Evolutionary conservation across 2,797 vertebrate genomes (phyloP).

Genomic region (Chelon labrosus): DNA sequence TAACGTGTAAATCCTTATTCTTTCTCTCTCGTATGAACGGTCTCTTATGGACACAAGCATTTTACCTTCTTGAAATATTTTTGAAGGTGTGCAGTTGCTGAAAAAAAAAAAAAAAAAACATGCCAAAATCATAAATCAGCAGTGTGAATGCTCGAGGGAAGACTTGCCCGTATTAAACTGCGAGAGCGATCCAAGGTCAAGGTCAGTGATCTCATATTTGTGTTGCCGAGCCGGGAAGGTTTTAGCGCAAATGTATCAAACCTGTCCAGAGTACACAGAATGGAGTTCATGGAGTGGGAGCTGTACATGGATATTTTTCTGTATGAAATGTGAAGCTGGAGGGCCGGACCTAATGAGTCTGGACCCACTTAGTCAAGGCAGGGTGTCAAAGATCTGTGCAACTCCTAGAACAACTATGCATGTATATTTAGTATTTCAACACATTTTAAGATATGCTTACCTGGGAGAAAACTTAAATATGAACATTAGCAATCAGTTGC

Average conservation of each 20-base stretch:
- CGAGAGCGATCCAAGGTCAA: constrained; percentile 47
- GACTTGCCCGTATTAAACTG: constrained; percentile 49
- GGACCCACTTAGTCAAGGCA: neutral
- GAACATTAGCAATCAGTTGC: too few relatives aligned
- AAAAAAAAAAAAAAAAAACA: constrained; percentile 9
- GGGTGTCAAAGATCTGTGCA: neutral
- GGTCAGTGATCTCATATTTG: constrained; percentile 51
- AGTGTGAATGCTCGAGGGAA: constrained; percentile 19
- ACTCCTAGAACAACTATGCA: neutral
- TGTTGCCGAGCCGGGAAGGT: constrained; percentile 24
- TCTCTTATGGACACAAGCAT: neutral
- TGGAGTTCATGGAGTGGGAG: neutral
- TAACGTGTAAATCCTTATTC: too few relatives aligned
- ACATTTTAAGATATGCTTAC: too few relatives aligned
- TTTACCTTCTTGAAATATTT: constrained; percentile 14
- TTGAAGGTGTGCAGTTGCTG: constrained; percentile 16
- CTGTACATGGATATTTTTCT: neutral
- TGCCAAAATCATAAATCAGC: constrained; percentile 52
- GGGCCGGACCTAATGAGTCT: neutral
- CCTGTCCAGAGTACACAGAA: constrained; percentile 22
- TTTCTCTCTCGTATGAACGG: neutral
- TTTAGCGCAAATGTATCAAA: constrained; percentile 45
- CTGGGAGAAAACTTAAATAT: too few relatives aligned
- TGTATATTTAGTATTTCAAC: too few relatives aligned
- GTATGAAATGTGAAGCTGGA: neutral